Conservation (phyloP, 1,140 invertebrate species). For the Zaprionus capensis region DNA sequence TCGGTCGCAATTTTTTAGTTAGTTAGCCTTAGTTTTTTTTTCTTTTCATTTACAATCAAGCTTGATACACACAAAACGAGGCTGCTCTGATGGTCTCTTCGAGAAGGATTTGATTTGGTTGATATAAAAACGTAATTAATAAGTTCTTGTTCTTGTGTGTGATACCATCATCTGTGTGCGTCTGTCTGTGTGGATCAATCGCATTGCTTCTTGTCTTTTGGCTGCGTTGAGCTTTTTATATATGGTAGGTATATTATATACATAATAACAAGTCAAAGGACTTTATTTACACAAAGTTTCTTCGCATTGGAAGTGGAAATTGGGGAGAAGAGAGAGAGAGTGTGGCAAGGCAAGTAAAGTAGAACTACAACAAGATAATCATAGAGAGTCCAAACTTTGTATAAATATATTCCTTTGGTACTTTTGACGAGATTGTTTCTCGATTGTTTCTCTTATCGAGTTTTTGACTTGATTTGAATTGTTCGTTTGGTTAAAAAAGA, state of each 20-base stretch:
- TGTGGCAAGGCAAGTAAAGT: conserved; percentile 27
- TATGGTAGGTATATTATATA: conserved; percentile 19
- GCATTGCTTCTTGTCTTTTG: conserved; percentile 70
- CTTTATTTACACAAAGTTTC: conserved; percentile 84
- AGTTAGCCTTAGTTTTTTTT: conserved; percentile 17
- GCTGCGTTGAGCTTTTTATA: conserved; percentile 37
- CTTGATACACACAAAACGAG: conserved; percentile 81
- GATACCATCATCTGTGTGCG: conserved; percentile 47
- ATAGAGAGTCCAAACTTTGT: conserved; percentile 74
- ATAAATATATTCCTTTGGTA: conserved; percentile 84
- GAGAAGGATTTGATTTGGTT: conserved; percentile 41
- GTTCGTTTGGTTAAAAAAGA: conserved; percentile 14
- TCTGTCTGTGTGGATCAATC: conserved; percentile 76
- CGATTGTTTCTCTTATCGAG: conserved; percentile 5
- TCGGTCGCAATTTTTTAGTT: conserved; percentile 72
- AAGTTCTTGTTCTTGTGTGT: conserved; percentile 39
- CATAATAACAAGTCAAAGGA: conserved; percentile 63
- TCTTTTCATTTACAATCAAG: conserved; percentile 60
- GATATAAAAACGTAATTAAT: conserved; percentile 43
- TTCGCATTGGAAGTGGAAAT: conserved; percentile 48
- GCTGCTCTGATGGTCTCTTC: conserved; percentile 54
- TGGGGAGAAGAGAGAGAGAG: conserved; percentile 26
- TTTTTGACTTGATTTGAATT: conserved; percentile 20
- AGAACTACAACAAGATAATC: conserved; percentile 41
- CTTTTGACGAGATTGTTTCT: conserved; percentile 11